Evolutionary conservation across 2,113 vertebrate genomes (phyloP), one percentile per base, ranked within the genome.

Genomic region (Mobula birostris): DNA sequence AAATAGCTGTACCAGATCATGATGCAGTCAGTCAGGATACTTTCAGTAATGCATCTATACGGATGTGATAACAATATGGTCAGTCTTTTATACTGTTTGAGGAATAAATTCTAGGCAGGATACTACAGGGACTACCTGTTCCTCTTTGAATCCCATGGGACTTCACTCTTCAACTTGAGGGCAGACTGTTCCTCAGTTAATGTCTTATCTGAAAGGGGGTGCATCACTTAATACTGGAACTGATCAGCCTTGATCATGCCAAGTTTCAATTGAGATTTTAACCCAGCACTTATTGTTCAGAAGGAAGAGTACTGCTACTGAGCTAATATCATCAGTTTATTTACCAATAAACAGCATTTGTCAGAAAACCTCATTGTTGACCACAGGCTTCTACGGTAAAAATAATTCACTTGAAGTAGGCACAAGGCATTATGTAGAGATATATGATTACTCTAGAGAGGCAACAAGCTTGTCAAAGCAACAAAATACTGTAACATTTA

Each of bases 311-410:
- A 8, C 48, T 85, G 11, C 21, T 24, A 8, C 32, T 40, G 78
- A 36, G 14, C 32, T 36, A 80, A 27, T 58, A 48, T 9, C 82
- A 85, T 58, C 82, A 27, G 40, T 24, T 27, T 85, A 56, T 85
- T 85, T 5, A 8, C 82, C 11, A 21, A 4, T 9, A 11, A 2
- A 27, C 80, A 27, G 11, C 9, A 2, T 24, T 83, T 56, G 98
- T 97, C 27, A 99, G 97, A 95, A 77, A 99, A 97, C 96, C 98
- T 99, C 97, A 99, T 97, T 14, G 97, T 97, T 77, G 98, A 70
- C 14, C 58, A 61, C 63, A 29, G 32, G 15, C 63, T 91, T 77
- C 7, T 0, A 0, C 0, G 0, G 96, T 94, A 95, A 97, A 98
- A 98, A 19, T 24, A 48, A 48, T 99, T 99, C 78, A 98, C 98